These are phyloP conservation scores for Urophycis tenuis DNA, from an alignment of 2,797 vertebrate genomes.

Conservation along the genomic window DNA sequence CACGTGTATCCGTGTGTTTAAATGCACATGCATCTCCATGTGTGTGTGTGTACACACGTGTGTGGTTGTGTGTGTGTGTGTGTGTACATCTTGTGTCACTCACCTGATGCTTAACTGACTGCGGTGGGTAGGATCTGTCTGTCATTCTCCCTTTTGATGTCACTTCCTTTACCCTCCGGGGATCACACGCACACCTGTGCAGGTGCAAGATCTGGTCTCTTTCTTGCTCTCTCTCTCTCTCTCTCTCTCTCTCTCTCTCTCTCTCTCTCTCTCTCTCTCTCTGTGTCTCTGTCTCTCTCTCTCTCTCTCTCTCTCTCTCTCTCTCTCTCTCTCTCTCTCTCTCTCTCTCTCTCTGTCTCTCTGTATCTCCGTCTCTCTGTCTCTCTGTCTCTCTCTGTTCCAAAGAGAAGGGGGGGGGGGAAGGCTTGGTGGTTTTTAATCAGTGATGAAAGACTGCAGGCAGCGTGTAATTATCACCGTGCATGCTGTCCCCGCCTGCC, in stretches of 20 bases:
- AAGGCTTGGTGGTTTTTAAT: conserved; percentile 58
- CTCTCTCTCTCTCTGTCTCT: background rate
- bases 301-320: background rate
- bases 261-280: too few species aligned
- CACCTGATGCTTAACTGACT: conserved; percentile 36
- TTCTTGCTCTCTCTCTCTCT: too few species aligned
- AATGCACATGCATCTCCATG: conserved; percentile 8
- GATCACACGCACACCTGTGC: conserved; percentile 73
- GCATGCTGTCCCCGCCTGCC: conserved; percentile 28
- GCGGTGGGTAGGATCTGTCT: conserved; percentile 34
- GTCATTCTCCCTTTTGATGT: conserved; percentile 63
- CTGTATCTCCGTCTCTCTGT: background rate
- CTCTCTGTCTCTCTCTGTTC: conserved; percentile 17
- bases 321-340: conserved; percentile 14
- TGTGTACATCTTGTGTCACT: conserved; percentile 28
- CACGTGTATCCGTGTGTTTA: background rate
- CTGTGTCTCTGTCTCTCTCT: background rate
- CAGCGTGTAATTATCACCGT: conserved; percentile 55
- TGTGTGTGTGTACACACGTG: background rate
- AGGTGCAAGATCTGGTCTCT: conserved; percentile 51
- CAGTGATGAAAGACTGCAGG: conserved; percentile 59
- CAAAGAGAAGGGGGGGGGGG: background rate
- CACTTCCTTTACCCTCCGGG: conserved; percentile 63
- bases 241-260: too few species aligned
- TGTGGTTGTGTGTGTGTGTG: background rate